phyloP scores from a whole-genome alignment of 2,113 vertebrate species.

The Leptosomus discolor region DNA sequence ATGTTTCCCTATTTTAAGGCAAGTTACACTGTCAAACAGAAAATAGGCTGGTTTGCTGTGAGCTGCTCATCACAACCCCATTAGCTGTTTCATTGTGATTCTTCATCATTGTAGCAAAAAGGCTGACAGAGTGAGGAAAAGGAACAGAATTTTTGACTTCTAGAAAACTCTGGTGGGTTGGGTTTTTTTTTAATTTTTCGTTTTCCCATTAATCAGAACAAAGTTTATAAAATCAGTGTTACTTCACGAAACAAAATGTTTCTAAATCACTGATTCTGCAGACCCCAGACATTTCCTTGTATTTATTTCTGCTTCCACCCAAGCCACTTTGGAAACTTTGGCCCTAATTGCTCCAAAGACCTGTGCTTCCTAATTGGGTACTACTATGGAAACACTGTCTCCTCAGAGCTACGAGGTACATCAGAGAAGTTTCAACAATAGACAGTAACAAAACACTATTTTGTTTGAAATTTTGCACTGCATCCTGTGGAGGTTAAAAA shows the following conservation, averaged over 20 bases:
- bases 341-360: neutral
- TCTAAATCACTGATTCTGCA: neutral
- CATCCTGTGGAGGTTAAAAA: neutral
- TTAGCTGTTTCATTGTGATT: neutral
- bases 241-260: neutral
- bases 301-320: neutral
- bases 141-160: neutral
- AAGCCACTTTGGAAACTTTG: neutral
- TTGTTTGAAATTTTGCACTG: neutral
- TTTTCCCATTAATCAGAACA: neutral
- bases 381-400: neutral
- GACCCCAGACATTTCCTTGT: neutral
- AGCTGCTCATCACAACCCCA: neutral
- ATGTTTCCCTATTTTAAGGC: neutral
- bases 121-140: neutral
- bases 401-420: neutral
- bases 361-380: neutral
- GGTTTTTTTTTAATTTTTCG: neutral
- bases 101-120: neutral
- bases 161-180: neutral
- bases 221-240: neutral
- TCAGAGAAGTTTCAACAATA: neutral
- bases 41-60: neutral
- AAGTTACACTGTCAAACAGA: neutral
- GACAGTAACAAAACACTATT: neutral